Evolutionary conservation across 2,888 invertebrate species (phyloP), one percentile per base, ranked within the genome.

Genomic region (Caenorhabditis afra): DNA sequence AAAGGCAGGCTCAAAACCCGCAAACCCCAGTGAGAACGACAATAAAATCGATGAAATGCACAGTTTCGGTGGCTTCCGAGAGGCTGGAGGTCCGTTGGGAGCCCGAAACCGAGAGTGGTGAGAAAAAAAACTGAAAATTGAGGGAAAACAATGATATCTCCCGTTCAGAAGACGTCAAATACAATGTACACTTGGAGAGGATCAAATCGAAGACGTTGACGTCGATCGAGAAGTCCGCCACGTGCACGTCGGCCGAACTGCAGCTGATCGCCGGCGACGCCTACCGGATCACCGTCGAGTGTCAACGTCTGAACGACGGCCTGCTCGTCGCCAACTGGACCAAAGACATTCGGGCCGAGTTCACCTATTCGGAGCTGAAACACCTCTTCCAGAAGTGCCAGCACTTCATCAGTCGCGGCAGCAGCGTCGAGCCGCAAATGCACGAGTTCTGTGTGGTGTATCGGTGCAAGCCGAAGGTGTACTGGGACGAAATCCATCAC

Each of bases 401-500:
- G n/a, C 11, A 47, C 10, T 84, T 80, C 50, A 62, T 76, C 44
- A 39, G 20, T 10, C 64, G 73, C 11, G 74, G 66, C 1, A 44
- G n/a, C 11, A 64, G 59, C 0, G 37, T 18, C 1, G 66, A 70
- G 7, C 59, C 62, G 8, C 50, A 50, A n/a, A 83, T 83, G 84
- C 85, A 86, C 47, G 74, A 71, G 8, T 85, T 87, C 58, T 53
- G 80, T 22, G 61, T 81, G 0, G 57, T 82, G 1, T 87, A 85
- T 58, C 79, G 84, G 37, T 86, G 86, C 78, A 88, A 87, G 58
- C 87, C 88, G 18, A 81, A 82, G 59, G 49, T 80, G 4, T 88
- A 88, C 68, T 88, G 85, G 84, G 85, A 87, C 67, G 84, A 87
- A 53, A 84, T 87, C n/a, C 83, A 83, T 52, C 70, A 71, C 44